These are phyloP conservation scores for Thymelicus sylvestris DNA, from an alignment of 2,888 invertebrate species.

Conservation along the genomic window DNA sequence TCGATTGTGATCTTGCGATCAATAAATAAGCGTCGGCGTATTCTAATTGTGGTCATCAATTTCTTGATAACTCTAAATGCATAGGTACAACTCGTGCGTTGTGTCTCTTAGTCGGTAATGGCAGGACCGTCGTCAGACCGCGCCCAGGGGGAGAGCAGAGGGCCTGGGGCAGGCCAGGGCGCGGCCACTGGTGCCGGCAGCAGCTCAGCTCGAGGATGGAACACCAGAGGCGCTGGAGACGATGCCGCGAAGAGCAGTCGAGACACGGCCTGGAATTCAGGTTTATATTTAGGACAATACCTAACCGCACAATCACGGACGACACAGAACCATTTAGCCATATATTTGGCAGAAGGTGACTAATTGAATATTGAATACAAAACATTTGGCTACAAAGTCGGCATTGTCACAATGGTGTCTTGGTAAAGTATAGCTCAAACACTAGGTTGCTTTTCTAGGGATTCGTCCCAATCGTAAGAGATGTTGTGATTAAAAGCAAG, in stretches of 20 bases:
- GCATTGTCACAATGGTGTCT: too few relatives aligned
- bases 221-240: constrained; percentile 73
- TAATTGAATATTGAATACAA: too few relatives aligned
- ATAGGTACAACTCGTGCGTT: background rate
- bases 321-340: too few relatives aligned
- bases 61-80: constrained; percentile 29
- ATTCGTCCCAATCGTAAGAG: too few relatives aligned
- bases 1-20: constrained; percentile 3
- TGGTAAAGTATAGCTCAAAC: too few relatives aligned
- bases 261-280: constrained; percentile 67
- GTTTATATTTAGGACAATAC: too few relatives aligned
- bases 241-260: constrained; percentile 66
- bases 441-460: too few relatives aligned
- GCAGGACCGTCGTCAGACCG: constrained; percentile 75
- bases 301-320: too few relatives aligned
- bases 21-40: constrained; percentile 12
- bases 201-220: constrained; percentile 74
- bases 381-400: too few relatives aligned
- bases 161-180: constrained; percentile 74
- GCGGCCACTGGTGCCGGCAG: constrained; percentile 71
- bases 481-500: too few relatives aligned
- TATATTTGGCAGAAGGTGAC: too few relatives aligned
- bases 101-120: constrained; percentile 59
- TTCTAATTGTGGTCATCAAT: constrained; percentile 7
- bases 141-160: constrained; percentile 74